Evolutionary conservation across 2,113 vertebrate species (phyloP), one percentile per base, ranked within the genome.

Genomic region (Ptilonorhynchus violaceus): DNA sequence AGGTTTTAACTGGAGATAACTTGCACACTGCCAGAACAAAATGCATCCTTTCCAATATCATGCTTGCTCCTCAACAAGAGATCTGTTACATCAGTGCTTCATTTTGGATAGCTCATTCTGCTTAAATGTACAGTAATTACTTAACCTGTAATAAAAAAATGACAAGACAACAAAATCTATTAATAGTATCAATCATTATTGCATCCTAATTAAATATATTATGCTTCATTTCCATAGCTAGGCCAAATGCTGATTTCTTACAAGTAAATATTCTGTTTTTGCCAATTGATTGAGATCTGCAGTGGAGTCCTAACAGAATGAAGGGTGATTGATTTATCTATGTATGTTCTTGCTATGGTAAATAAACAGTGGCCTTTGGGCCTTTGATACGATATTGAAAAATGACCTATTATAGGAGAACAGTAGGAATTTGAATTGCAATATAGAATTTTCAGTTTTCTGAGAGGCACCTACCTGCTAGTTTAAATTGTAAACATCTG

Each of bases 401-500:
- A 89, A 95, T 88, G 1, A 35, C 42, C 16, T 85, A 22, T 90
- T 83, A 85, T 85, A 88, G 23, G 12, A 2, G 2, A 88, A 66
- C 50, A 88, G 63, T 58, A 62, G 55, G 78, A 76, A 85, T 80
- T 46, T 83, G 41, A 66, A 66, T 76, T 73, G 33, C 35, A 83
- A 15, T 82, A 53, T 66, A 70, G 35, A 92, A 88, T 83, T 96
- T 89, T 73, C 37, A 24, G 50, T 58, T 94, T 86, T 86, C 86
- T 93, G 76, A 88, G 49, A 41, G 41, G n/a, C 17, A 53, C 23
- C 53, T 88, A 89, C 56, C 58, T 94, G 50, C 47, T 92, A 79
- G 58, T 88, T 92, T 42, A 87, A 84, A 87, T 82, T 87, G 56
- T 85, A 92, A 82, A 68, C 66, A 58, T 52, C 89, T 95, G 74